Base-by-base conservation (phyloP, 2,888 invertebrate genomes). In the Cephus runcator region DNA sequence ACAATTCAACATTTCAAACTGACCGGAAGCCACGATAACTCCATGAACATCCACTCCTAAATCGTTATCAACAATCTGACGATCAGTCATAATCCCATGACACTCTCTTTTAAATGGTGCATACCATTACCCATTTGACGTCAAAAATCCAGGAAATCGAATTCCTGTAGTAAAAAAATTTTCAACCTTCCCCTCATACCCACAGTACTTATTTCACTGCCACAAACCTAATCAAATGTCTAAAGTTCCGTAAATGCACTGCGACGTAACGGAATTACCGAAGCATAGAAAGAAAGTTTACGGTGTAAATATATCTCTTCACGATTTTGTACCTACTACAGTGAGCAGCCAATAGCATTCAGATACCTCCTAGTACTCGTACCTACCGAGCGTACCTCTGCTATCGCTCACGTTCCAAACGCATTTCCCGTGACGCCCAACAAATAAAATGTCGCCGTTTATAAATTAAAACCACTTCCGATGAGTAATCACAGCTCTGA, bases 391-490 rank as follows among this genome's bases (percentile, higher is more conserved):
- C 23, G 40, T 56, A 74, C 69, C 56, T 74, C 77, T 73, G 82
- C 81, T 79, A 81, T 83, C 83, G 81, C 82, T 80, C 80, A 81
- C 79, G 81, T 80, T 76, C 82, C 82, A 83, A 85, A 84, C 80
- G 83, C 83, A 81, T 83, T 82, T 82, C 80, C 73, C 75, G 40
- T 71, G 31, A 71, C 71, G 71, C 71, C 12, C 31, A 80, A 81
- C 80, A 79, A 81, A 83, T 83, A 79, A 82, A 83, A 82, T 81
- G 81, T 84, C 81, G 83, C 84, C 83, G 79, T 85, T 84, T 86
- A 86, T 84, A 85, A 87, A 87, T 87, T 87, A 87, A 87, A 87
- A 83, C 81, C 81, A 82, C 83, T 86, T 81, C 75, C 80, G 81
- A 83, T 86, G 85, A 87, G 79, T 85, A 83, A 87, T 86, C 75